Conservation (phyloP, 2,113 vertebrate species). For the Aldabrachelys gigantea region DNA sequence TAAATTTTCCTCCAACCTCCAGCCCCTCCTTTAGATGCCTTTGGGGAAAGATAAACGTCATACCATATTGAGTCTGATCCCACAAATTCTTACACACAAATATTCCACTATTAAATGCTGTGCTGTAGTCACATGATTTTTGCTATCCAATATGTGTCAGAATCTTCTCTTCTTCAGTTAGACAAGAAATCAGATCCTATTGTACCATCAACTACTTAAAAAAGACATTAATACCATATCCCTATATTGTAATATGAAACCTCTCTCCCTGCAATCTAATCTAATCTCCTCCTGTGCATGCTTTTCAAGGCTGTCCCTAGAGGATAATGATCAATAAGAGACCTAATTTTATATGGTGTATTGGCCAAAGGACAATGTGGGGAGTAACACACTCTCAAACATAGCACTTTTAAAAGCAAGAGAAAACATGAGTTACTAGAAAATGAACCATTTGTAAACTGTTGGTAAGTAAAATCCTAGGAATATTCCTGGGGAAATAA, state of each 20-base stretch:
- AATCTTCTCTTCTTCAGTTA: neutral
- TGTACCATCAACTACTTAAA: neutral
- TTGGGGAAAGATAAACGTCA: neutral
- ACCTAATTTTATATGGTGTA: neutral
- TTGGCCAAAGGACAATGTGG: neutral
- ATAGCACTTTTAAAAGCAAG: neutral
- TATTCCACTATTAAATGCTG: neutral
- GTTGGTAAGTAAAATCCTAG: neutral
- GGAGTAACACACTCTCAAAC: neutral
- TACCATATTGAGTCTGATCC: too few species aligned
- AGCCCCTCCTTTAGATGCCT: neutral
- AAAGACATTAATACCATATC: neutral
- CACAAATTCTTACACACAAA: neutral
- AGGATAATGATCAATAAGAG: neutral
- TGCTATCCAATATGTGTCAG: neutral
- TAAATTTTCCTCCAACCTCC: neutral
- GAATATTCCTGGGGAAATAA: neutral
- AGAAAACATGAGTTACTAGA: neutral
- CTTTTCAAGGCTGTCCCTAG: neutral
- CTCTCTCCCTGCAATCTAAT: neutral
- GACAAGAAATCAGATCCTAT: neutral
- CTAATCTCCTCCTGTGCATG: neutral
- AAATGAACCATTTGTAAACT: neutral
- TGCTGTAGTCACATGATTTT: neutral
- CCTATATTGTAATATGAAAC: neutral